Base-by-base conservation (phyloP, 1,140 invertebrate genomes). In the Streblospio benedicti region DNA sequence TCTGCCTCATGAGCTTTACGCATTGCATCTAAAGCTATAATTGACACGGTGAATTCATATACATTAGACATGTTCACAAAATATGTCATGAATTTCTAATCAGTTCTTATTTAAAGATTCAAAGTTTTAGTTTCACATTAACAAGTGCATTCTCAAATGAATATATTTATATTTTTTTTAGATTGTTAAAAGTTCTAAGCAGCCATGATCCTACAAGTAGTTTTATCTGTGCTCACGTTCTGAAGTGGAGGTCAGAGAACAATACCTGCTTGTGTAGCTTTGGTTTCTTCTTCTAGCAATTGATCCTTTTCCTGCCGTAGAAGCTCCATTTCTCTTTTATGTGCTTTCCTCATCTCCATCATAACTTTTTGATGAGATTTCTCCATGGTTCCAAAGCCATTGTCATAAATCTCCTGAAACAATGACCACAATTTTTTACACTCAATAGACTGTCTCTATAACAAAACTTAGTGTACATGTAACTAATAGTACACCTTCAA, bases 1-100 rank as follows among this genome's bases (percentile, higher is more conserved):
- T 95, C 91, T 63, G 86, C 87, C 77, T 93, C 89, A 74, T 95
- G 91, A 0, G 90, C 90, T 75, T 93, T 92, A 41, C 89, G 83
- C 86, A 95, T 92, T 2, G 90, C 90, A 75, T 95, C 91, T 55
- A 95, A 76, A 16, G 91, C 91, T 62, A 85, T 83, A 72, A 64
- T 18, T 23, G 18, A 14, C 12, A 6, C 5, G 27, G 27, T 20
- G 44, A 47, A 25, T 20, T n/a, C n/a, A n/a, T n/a, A n/a, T n/a
- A n/a, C n/a, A n/a, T n/a, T n/a, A n/a, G n/a, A n/a, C n/a, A n/a
- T n/a, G n/a, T n/a, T n/a, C n/a, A n/a, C n/a, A n/a, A n/a, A n/a
- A n/a, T n/a, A n/a, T n/a, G n/a, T n/a, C n/a, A n/a, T n/a, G n/a
- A n/a, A n/a, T n/a, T n/a, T n/a, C n/a, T n/a, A n/a, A n/a, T n/a